Base-by-base conservation (phyloP, 1,140 invertebrate genomes). In the Wasmannia auropunctata region DNA sequence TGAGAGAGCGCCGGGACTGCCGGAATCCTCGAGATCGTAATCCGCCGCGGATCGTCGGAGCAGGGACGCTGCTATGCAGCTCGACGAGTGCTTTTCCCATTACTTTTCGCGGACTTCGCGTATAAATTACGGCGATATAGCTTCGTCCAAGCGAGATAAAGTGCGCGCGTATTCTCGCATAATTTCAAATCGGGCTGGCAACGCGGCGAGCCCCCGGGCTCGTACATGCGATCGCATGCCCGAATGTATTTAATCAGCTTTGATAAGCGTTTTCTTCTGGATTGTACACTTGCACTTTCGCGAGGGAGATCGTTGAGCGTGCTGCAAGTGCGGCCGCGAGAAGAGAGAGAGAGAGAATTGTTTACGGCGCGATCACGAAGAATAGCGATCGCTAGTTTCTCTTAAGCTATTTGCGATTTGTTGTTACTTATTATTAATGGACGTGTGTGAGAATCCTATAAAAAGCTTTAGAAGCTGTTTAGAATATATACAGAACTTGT, bases 21-120 rank as follows among this genome's bases (percentile, higher is more conserved):
- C 84, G 87, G 85, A 90, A 89, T 90, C 88, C 65, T 62, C 79
- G 88, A 79, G 87, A 89, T 87, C 58, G 79, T 80, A 89, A 88
- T 86, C 87, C 87, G 74, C 16, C 49, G 56, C 51, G 85, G 34
- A 69, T 65, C 76, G 65, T 40, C 56, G 28, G 19, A 72, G 77
- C 63, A 77, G 63, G 72, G 31, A 86, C 76, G 84, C 34, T 46
- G 67, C 83, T 80, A 31, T 77, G 72, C 74, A 63, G 19, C 76
- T 67, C 83, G 83, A 89, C 85, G 86, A 86, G 85, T 86, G 81
- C 75, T 86, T 87, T 86, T 70, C 88, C 83, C 88, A 87, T 90
- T 90, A 90, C 58, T 90, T 90, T 90, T 83, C 70, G 46, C 56
- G 25, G 31, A 43, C 60, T 76, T 56, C 25, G n/a, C n/a, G 40